Base-by-base conservation (phyloP, 2,888 invertebrate species). In the Lasioglossum villosulum region DNA sequence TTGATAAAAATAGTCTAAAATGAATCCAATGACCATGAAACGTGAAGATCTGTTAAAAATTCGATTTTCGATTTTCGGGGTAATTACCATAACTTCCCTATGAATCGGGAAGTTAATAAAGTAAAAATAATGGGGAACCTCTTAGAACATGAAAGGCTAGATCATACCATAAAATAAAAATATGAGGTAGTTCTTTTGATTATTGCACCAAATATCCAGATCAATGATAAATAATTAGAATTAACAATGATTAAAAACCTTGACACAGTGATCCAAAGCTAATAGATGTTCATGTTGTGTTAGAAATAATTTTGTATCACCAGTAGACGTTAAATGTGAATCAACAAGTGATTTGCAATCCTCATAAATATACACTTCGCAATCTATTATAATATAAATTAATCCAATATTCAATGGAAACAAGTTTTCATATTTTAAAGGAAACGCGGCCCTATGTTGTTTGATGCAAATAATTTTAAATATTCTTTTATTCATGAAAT, bases 401-500 rank as follows among this genome's bases (percentile, higher is more conserved):
- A 30, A 63, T 16, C 63, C 30, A 63, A 30, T 30, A 63, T 63
- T 30, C 30, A 27, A 63, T 63, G 6, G 27, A 63, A 63, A 30
- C 63, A 63, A 16, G 6, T 63, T 27, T 63, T 63, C 14, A 30
- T 30, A 19, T 63, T 63, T 30, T 12, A 16, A 5, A 63, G 16
- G 16, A 63, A 10, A 56, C 39, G 34, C 4, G 48, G 19, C 8
- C 8, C 63, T 30, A 1, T 30, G 30, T 14, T 27, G 63, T 30
- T 30, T 27, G 63, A 30, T 8, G 8, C 63, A 63, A 63, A 63
- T 30, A 30, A 63, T 30, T 63, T 63, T 30, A 16, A 42, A 45
- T 37, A 73, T 73, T 73, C 63, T 63, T 30, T 63, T 63, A 63
- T 63, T 63, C 63, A 63, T 30, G 59, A 78, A 78, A 23, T 39